Conservation (phyloP, 2,888 invertebrate species). For the Metacarcinus magister region DNA sequence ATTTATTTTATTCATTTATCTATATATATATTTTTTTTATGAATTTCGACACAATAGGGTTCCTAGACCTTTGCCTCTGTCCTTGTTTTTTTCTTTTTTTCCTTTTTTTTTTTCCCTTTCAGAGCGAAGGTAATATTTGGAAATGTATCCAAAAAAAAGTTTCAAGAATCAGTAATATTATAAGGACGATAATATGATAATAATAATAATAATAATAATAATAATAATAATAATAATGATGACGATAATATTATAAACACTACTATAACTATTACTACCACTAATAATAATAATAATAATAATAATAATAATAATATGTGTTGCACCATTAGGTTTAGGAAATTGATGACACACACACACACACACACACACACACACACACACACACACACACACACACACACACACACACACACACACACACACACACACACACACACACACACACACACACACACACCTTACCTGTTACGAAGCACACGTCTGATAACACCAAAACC, state of each 20-base stretch:
- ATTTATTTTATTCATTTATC: no score
- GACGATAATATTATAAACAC: no score
- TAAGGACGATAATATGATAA: background rate
- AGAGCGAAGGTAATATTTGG: no score
- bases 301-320: background rate
- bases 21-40: no score
- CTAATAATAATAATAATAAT: background rate
- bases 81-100: no score
- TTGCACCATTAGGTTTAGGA: no score
- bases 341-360: background rate
- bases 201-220: background rate
- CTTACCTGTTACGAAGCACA: background rate
- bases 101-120: no score
- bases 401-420: slow-evolving; percentile 40
- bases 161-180: no score
- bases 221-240: background rate
- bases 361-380: background rate
- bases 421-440: slow-evolving; percentile 33
- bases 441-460: slow-evolving; percentile 8
- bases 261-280: no score
- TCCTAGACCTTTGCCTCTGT: no score
- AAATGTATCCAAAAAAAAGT: no score
- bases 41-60: no score
- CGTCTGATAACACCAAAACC: background rate
- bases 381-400: slow-evolving; percentile 28